Conservation (phyloP, 2,888 invertebrate species). For the Caenorhabditis sp. region DNA sequence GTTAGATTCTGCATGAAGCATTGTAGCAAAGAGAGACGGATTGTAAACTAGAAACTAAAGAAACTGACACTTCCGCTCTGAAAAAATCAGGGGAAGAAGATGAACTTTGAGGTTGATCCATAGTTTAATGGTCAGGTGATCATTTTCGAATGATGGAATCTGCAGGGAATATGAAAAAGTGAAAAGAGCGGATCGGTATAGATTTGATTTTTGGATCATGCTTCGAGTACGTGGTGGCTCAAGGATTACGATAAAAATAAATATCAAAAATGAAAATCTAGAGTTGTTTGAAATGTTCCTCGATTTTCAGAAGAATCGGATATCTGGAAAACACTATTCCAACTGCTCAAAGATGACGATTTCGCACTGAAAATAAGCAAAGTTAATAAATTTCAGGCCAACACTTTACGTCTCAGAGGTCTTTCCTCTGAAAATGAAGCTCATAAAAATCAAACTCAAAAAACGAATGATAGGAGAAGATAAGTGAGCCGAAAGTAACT, state of each 20-base stretch:
- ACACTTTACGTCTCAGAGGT: no score
- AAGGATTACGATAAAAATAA: no score
- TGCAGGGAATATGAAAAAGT: not conserved
- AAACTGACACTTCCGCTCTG: conserved; percentile 44
- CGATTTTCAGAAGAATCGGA: no score
- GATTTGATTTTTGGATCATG: no score
- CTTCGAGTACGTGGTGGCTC: no score
- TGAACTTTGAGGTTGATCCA: conserved; percentile 30
- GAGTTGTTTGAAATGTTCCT: no score
- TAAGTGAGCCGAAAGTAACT: not conserved
- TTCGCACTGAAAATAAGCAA: no score
- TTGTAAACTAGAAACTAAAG: conserved; percentile 52
- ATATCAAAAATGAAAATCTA: no score
- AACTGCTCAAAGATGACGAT: no score
- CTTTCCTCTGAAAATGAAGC: not conserved
- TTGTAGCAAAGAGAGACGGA: conserved; percentile 14
- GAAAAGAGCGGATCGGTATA: no score
- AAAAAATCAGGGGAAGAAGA: conserved; percentile 15
- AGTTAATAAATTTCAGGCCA: no score
- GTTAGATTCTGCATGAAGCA: conserved; percentile 22
- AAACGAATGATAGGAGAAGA: not conserved
- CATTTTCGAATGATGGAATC: not conserved
- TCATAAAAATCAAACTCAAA: not conserved
- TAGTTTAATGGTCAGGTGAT: conserved; percentile 10
- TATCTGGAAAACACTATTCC: no score